Evolutionary conservation across 92 coral and sea anemone genomes (phyloP).

Genomic region (Parazoanthus swiftii): DNA sequence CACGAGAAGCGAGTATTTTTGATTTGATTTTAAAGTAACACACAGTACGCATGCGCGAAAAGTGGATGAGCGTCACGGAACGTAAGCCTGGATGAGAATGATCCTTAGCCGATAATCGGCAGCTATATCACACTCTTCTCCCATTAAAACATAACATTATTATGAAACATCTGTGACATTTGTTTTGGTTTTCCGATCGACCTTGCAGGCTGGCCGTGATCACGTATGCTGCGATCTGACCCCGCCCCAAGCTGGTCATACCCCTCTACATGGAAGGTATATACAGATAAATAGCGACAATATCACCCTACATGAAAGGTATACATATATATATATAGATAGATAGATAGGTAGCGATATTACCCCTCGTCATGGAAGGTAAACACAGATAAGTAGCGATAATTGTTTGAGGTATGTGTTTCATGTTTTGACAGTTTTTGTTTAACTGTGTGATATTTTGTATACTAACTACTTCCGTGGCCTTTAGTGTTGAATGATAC

Average conservation of each 20-base stretch:
- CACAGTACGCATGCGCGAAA: too few relatives aligned
- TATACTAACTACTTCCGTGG: too few relatives aligned
- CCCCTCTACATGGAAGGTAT: constrained; percentile 83
- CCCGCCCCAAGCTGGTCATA: constrained; percentile 73
- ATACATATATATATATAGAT: neutral
- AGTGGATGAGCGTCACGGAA: too few relatives aligned
- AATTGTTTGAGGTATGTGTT: neutral
- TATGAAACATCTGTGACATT: neutral
- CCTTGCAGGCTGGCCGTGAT: constrained; percentile 74
- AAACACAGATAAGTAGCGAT: neutral
- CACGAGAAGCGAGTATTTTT: neutral
- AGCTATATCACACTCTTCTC: too few relatives aligned
- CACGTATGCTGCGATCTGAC: constrained; percentile 82
- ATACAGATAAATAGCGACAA: neutral
- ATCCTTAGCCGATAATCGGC: too few relatives aligned
- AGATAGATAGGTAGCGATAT: neutral
- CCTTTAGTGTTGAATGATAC: too few relatives aligned
- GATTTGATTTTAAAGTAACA: too few relatives aligned
- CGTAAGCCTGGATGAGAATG: too few relatives aligned
- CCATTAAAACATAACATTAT: neutral
- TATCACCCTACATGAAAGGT: constrained; percentile 83
- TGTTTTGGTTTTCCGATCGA: neutral
- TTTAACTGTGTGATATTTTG: too few relatives aligned
- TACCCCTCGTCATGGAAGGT: too few relatives aligned
- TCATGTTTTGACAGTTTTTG: neutral